Evolutionary conservation across 2,113 vertebrate species (phyloP), one percentile per base, ranked within the genome.

Genomic region (Octodon degus): DNA sequence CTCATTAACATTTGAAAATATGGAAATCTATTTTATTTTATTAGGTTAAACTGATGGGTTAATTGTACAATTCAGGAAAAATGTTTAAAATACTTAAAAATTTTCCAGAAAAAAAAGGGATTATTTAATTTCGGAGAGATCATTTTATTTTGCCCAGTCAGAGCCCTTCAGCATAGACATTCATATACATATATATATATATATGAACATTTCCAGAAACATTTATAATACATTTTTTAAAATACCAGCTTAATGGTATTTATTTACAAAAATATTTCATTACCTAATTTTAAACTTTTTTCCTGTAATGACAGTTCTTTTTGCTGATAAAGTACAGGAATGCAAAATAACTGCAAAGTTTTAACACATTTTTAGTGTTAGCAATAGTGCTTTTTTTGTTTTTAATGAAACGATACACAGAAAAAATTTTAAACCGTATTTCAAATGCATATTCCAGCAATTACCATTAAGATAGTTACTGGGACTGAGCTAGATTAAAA

Each of bases 251-350:
- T 98, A 98, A 98, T 79, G 98, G 98, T 98, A 98, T 98, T 98
- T 98, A 98, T 99, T 98, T 98, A 99, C 98, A 99, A 99, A 99
- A 99, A 98, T 99, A 99, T 98, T 98, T 98, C 97, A 98, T 98
- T 96, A 98, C 97, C 97, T 98, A 98, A 95, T 98, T 98, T 98
- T 97, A 97, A 98, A 97, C 97, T 88, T 97, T 98, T 97, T 97
- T 97, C 89, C 96, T 98, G 97, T 98, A 97, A 98, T 98, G 97
- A 99, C 98, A 98, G 97, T 89, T 89, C 37, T 72, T 90, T 86
- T 91, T 50, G 70, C 53, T 68, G 65, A 98, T 98, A 98, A 98
- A 98, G 96, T 98, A 98, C 98, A 99, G 98, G 96, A 98, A 98
- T 98, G 95, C 98, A 98, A 99, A 98, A 98, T 98, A 98, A 98